phyloP scores from a whole-genome alignment of 2,113 vertebrate species.

The Cisticola juncidis region DNA sequence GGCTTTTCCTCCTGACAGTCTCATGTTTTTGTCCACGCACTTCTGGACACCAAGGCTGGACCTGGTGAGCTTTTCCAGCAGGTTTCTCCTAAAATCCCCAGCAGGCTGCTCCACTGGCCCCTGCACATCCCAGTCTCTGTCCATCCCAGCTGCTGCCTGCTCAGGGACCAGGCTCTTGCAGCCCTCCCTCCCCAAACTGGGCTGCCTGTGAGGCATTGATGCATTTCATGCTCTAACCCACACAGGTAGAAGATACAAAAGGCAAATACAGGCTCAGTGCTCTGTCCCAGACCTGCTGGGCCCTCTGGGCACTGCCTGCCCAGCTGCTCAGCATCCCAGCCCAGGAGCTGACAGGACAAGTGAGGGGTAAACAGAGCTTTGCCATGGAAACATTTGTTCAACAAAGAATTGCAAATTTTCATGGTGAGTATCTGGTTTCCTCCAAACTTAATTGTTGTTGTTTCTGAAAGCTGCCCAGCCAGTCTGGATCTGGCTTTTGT shows the following conservation, averaged over 20 bases:
- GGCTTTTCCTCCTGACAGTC: accelerated
- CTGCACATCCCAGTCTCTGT: accelerated
- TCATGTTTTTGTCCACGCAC: accelerated
- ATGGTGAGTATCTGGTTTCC: conserved; percentile 15
- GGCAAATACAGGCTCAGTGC: accelerated
- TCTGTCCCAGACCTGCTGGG: background rate
- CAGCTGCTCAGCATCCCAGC: background rate
- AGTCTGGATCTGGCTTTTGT: background rate
- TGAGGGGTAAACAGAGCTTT: background rate
- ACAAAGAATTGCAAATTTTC: conserved; percentile 25
- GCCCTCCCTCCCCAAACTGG: background rate
- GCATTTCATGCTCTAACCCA: background rate
- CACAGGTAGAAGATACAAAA: background rate
- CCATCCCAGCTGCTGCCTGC: background rate
- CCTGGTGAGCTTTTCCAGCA: background rate
- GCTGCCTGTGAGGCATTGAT: accelerated
- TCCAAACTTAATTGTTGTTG: conserved; percentile 5
- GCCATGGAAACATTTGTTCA: conserved; percentile 38
- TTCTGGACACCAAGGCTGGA: background rate
- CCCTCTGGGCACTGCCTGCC: background rate
- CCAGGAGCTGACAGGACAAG: background rate
- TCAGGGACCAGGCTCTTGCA: background rate
- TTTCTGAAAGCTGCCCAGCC: background rate
- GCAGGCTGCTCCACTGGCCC: accelerated
- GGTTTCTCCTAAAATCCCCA: background rate